Conservation (phyloP, 2,888 invertebrate genomes). For the Parnassius orleans region DNA sequence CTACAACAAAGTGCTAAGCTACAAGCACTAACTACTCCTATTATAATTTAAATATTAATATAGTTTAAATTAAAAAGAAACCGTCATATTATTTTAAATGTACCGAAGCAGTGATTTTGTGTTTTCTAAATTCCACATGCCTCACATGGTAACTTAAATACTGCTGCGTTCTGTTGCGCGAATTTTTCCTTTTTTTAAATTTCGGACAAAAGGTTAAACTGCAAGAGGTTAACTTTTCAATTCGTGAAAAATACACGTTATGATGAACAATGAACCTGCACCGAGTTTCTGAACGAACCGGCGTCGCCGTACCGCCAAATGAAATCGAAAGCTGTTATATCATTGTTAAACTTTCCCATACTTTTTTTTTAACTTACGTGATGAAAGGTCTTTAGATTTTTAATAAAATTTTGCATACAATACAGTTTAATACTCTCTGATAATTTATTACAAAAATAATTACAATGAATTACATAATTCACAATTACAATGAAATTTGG, state of each 20-base stretch:
- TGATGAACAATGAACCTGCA: conserved; percentile 10
- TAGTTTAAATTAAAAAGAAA: too few species aligned
- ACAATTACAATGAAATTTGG: neutral
- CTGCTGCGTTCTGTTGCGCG: too few species aligned
- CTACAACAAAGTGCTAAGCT: too few species aligned
- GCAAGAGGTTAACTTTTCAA: neutral
- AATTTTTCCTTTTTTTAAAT: neutral
- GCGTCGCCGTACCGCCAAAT: conserved; percentile 5
- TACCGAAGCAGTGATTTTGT: too few species aligned
- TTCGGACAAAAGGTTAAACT: conserved; percentile 1
- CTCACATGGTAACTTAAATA: too few species aligned
- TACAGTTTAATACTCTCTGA: neutral
- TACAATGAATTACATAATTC: neutral
- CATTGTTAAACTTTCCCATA: conserved; percentile 64
- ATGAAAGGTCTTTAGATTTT: conserved; percentile 8
- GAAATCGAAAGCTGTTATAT: conserved; percentile 35
- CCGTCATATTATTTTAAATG: too few species aligned
- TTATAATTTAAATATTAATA: too few species aligned
- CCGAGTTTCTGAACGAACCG: neutral
- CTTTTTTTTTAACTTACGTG: conserved; percentile 39
- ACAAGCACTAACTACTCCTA: too few species aligned
- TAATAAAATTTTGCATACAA: neutral
- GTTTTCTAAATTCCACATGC: too few species aligned
- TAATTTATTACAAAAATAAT: neutral
- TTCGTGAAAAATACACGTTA: conserved; percentile 1